Conservation (phyloP, 2,888 invertebrate genomes). For the Habroteleia sp. region DNA sequence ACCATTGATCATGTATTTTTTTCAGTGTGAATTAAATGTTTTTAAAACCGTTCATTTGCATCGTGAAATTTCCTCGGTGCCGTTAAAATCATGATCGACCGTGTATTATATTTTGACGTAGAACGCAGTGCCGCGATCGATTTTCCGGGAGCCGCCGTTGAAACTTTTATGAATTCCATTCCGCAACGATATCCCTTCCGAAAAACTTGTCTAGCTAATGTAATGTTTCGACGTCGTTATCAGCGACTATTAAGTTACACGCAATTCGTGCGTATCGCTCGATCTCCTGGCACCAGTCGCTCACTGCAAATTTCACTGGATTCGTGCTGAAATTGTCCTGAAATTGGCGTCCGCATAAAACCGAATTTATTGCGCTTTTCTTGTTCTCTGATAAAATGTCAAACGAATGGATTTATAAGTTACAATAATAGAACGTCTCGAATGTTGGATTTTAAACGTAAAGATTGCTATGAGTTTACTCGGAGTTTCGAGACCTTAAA, state of each 20-base stretch:
- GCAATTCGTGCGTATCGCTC: constrained; percentile 51
- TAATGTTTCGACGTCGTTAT: constrained; percentile 32
- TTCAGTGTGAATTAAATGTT: no score
- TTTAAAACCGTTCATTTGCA: no score
- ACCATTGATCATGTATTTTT: no score
- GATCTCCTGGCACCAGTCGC: constrained; percentile 18
- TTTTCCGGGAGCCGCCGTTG: constrained; percentile 12
- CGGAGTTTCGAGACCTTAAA: constrained; percentile 53
- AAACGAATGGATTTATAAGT: background rate
- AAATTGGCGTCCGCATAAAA: background rate
- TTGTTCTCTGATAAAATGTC: background rate
- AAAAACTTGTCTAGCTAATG: constrained; percentile 54
- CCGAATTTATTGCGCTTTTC: background rate
- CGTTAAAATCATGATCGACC: no score
- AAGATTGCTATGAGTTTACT: constrained; percentile 19
- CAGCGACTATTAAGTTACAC: constrained; percentile 47
- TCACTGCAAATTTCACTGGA: constrained; percentile 8
- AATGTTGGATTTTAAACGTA: constrained; percentile 8
- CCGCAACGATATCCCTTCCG: constrained; percentile 22
- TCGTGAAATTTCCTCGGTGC: no score
- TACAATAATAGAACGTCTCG: background rate
- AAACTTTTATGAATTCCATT: constrained; percentile 37
- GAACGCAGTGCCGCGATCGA: constrained; percentile 14
- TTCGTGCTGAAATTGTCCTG: background rate
- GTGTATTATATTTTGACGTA: no score